Percentiles rank a stretch among this genome's conserved stretches.
Evolutionary conservation across 64 coral and sea anemone species (phyloP).

Genomic region (Montipora capricornis): DNA sequence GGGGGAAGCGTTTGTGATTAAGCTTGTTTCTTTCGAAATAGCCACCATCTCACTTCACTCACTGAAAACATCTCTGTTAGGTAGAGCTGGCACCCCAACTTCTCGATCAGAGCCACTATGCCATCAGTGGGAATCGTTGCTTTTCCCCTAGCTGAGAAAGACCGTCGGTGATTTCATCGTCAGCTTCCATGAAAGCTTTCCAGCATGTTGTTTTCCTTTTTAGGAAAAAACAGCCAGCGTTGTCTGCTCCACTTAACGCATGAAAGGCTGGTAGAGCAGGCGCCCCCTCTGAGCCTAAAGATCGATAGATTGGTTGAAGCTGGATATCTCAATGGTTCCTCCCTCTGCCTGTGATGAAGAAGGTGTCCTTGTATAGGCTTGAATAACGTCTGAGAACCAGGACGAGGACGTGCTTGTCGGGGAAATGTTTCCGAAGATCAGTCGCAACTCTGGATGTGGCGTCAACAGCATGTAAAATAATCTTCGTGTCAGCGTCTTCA

Average conservation of each 20-base stretch:
- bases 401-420: slow-evolving; percentile 13
- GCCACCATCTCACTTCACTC: slow-evolving; percentile 14
- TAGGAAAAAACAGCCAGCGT: background rate
- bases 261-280: slow-evolving; percentile 43
- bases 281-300: background rate
- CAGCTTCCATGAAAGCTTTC: slow-evolving; percentile 28
- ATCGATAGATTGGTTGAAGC: background rate
- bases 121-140: background rate
- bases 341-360: slow-evolving; percentile 10
- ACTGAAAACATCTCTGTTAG: slow-evolving; percentile 4
- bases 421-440: slow-evolving; percentile 7
- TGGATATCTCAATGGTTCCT: background rate
- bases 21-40: slow-evolving; percentile 5
- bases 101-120: background rate
- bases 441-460: slow-evolving; percentile 26
- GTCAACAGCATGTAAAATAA: slow-evolving; percentile 47
- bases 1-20: slow-evolving; percentile 1
- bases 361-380: background rate
- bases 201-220: slow-evolving; percentile 31
- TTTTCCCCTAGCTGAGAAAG: slow-evolving; percentile 4
- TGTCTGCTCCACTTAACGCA: background rate
- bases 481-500: slow-evolving; percentile 52
- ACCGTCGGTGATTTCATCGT: background rate
- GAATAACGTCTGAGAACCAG: slow-evolving; percentile 30
- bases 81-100: slow-evolving; percentile 15